Percentiles rank a stretch among this genome's conserved stretches.
Conservation (phyloP, 2,113 vertebrate species). For the Zapornia atra region DNA sequence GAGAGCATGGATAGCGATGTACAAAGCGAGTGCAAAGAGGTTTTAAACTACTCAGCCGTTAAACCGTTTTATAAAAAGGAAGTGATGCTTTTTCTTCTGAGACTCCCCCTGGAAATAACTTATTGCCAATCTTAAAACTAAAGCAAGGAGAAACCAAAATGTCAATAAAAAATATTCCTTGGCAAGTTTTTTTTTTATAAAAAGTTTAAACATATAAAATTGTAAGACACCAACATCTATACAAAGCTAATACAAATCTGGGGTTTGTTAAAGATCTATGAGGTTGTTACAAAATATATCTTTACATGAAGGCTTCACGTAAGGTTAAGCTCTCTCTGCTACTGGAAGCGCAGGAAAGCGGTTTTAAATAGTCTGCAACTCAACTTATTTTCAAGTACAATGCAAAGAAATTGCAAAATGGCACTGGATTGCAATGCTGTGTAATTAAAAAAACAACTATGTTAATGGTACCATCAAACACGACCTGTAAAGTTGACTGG, state of each 20-base stretch:
- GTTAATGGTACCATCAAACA: slow-evolving; percentile 60
- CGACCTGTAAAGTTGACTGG: slow-evolving; percentile 26
- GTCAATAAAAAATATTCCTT: slow-evolving; percentile 77
- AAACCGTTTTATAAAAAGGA: slow-evolving; percentile 67
- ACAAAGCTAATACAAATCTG: slow-evolving; percentile 77
- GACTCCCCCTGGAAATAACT: slow-evolving; percentile 80
- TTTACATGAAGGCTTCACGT: slow-evolving; percentile 73
- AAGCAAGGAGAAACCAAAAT: slow-evolving; percentile 62
- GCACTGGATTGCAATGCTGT: slow-evolving; percentile 52
- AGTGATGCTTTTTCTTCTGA: slow-evolving; percentile 57
- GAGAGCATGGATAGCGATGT: slow-evolving; percentile 81
- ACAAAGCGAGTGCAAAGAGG: slow-evolving; percentile 69
- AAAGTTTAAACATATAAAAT: slow-evolving; percentile 76
- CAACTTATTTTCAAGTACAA: slow-evolving; percentile 75
- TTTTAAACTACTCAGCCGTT: slow-evolving; percentile 62
- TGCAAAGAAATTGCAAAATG: slow-evolving; percentile 70
- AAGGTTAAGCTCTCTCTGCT: slow-evolving; percentile 55
- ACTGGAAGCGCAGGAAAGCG: slow-evolving; percentile 63
- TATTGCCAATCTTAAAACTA: slow-evolving; percentile 77
- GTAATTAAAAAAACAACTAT: background rate
- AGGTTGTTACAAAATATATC: slow-evolving; percentile 77
- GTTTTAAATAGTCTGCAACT: slow-evolving; percentile 68
- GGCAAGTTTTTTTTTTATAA: slow-evolving; percentile 70
- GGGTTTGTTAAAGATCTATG: slow-evolving; percentile 69
- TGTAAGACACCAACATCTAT: slow-evolving; percentile 76